Evolutionary conservation across 2,888 invertebrate genomes (phyloP), one percentile per base, ranked within the genome.

Genomic region (Lordiphosa fenestrarum): DNA sequence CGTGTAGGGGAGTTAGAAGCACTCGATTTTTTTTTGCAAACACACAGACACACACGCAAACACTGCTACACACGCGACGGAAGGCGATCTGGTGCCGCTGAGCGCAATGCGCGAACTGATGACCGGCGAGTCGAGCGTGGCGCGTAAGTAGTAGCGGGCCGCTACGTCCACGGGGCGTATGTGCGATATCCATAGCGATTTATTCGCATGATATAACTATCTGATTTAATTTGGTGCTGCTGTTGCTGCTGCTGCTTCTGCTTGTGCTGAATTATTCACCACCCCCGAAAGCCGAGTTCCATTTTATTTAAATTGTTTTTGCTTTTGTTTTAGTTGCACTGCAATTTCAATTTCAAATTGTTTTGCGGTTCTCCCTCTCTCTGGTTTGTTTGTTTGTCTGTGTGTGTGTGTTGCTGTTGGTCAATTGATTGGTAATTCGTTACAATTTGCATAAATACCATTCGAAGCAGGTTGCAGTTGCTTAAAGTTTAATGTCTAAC

Each of bases 121-220:
- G 69, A 64, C 69, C 56, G 51, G 40, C 56, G 56, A 54, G 51
- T 40, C 58, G 62, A 70, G 70, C 68, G 68, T 30, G 53, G 49
- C 64, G 60, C 63, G 84, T 84, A 83, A 83, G 84, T 84, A 76
- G 81, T 60, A 23, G 15, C 7, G 4, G 50, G 69, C 58, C 72
- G 67, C 67, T 15, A 15, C 15, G 15, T 15, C 15, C 77, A 74
- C 73, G 80, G 71, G 72, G 84, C 85, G 87, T 86, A 85, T 86
- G 86, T 84, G 84, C 73, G 84, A 86, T 86, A 73, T 72, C 74
- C 74, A 58, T 62, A 62, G 65, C 83, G 80, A 84, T 84, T 84
- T 77, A 75, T 77, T 81, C 71, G 70, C 82, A 75, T 77, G 77
- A 85, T 78, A 76, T 80, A 83, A 76, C 74, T 69, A 72, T 85